Percentiles rank a stretch among this genome's conserved stretches.
Evolutionary conservation across 2,797 vertebrate genomes (phyloP).

Genomic region (Argyrosomus regius): DNA sequence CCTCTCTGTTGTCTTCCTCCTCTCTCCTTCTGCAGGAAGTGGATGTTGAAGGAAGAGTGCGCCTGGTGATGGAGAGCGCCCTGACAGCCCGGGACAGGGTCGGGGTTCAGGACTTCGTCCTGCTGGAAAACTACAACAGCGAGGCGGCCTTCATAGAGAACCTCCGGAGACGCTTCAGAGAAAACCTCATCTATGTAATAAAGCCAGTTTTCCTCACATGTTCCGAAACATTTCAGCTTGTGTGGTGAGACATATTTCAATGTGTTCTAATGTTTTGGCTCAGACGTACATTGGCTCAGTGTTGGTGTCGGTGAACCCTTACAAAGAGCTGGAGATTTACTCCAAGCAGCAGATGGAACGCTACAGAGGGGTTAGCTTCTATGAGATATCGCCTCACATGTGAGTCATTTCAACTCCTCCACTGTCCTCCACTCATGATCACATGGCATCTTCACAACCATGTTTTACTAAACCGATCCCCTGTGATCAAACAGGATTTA

Average conservation of each 20-base stretch:
- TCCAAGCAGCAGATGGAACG: conserved; percentile 93
- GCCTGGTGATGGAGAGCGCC: conserved; percentile 90
- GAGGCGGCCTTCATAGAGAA: conserved; percentile 93
- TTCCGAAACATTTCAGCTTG: conserved; percentile 24
- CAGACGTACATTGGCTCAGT: conserved; percentile 97
- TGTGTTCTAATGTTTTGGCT: conserved; percentile 38
- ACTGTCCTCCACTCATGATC: background rate
- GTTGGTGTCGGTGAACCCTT: conserved; percentile 91
- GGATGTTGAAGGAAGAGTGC: conserved; percentile 81
- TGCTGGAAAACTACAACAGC: conserved; percentile 92
- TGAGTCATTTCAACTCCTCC: conserved; percentile 80
- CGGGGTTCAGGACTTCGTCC: conserved; percentile 93
- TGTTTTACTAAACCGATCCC: background rate
- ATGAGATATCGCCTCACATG: conserved; percentile 97
- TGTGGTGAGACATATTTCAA: conserved; percentile 37
- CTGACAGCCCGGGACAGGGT: conserved; percentile 93
- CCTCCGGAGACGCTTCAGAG: conserved; percentile 89
- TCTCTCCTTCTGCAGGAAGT: conserved; percentile 72
- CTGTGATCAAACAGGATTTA: conserved; percentile 1
- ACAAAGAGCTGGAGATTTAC: conserved; percentile 92
- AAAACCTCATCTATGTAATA: conserved; percentile 94
- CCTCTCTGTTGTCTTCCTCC: background rate
- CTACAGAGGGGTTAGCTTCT: conserved; percentile 95
- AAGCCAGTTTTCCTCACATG: background rate
- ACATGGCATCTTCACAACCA: background rate